Base-by-base conservation (phyloP, 2,888 invertebrate species). In the Aproaerema taeniolella region DNA sequence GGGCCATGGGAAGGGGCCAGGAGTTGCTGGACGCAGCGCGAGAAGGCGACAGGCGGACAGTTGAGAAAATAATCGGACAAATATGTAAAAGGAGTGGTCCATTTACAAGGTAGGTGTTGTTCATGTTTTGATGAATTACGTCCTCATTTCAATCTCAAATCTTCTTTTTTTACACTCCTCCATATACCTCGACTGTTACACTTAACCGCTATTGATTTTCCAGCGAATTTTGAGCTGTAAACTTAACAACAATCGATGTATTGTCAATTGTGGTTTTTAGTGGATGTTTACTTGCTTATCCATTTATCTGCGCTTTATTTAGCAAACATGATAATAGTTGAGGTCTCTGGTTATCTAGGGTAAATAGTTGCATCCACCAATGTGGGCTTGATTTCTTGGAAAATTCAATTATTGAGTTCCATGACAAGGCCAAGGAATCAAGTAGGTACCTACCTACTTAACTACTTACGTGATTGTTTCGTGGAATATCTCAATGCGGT, bases 21-120 rank as follows among this genome's bases (percentile, higher is more conserved):
- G 97, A 98, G 88, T 91, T 98, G 81, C 89, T 98, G 79, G 97
- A 98, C 76, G 98, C 97, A 61, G 96, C 97, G 57, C 92, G 97
- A 66, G 95, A 92, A 88, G 98, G 97, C 72, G 95, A 97, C 83
- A 90, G 93, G 65, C 89, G 91, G 57, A 91, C 93, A 61, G 95
- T 97, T 54, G 96, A 97, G 82, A 97, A 96, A 89, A 93, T 97
- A 69, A 88, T 97, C 62, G 92, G 91, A 60, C 94, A 95, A 83
- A 92, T 94, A 87, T 92, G 93, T 67, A 95, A 94, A 90, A 93
- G 95, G 90, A 95, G 94, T 89, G 96, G 96, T 88, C 96, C 96
- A 63, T 89, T 96, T 81, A 95, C 96, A 82, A 96, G 96, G 95
- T 94, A 89, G 87, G 90, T 89, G 69, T 59, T 53, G 45, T 52